A percentile compares a stretch with the other conserved stretches of the same genome.
Evolutionary conservation across 1,140 invertebrate genomes (phyloP).

Genomic region (Hylaeus anthracinus): DNA sequence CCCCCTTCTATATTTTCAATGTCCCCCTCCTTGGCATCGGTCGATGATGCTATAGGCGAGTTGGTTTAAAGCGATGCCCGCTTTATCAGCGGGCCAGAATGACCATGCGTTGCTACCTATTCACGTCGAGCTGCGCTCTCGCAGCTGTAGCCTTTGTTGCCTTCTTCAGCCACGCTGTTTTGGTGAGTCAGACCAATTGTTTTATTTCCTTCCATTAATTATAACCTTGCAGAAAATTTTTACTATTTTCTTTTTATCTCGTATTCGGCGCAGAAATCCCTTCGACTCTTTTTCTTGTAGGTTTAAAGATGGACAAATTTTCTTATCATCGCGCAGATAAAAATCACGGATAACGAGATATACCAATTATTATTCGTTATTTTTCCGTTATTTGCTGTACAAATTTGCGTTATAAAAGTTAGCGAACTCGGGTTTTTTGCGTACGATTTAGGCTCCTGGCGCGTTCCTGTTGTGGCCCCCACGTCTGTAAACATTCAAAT

Average conservation of each 20-base stretch:
- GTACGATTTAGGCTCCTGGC: neutral
- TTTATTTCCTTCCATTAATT: neutral
- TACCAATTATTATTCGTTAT: no score
- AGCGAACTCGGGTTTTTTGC: no score
- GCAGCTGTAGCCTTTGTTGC: slow-evolving; percentile 21
- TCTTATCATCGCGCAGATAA: no score
- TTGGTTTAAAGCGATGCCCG: slow-evolving; percentile 45
- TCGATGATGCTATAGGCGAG: slow-evolving; percentile 5
- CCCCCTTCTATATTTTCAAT: slow-evolving; percentile 39
- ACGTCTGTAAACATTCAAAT: neutral
- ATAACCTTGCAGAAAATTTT: neutral
- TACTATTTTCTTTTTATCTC: no score
- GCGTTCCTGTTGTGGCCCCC: neutral
- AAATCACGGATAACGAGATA: no score
- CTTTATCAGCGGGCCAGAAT: slow-evolving; percentile 33
- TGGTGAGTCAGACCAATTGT: slow-evolving; percentile 31
- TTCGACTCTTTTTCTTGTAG: no score
- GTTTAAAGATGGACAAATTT: no score
- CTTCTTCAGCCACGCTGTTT: neutral
- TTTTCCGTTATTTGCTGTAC: no score
- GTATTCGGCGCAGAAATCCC: no score
- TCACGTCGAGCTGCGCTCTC: slow-evolving; percentile 19
- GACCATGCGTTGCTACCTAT: slow-evolving; percentile 56
- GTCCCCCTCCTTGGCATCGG: slow-evolving; percentile 10
- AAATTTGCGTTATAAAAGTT: no score